Conservation (phyloP, 2,113 vertebrate species). For the Ceyx cyanopectus region DNA sequence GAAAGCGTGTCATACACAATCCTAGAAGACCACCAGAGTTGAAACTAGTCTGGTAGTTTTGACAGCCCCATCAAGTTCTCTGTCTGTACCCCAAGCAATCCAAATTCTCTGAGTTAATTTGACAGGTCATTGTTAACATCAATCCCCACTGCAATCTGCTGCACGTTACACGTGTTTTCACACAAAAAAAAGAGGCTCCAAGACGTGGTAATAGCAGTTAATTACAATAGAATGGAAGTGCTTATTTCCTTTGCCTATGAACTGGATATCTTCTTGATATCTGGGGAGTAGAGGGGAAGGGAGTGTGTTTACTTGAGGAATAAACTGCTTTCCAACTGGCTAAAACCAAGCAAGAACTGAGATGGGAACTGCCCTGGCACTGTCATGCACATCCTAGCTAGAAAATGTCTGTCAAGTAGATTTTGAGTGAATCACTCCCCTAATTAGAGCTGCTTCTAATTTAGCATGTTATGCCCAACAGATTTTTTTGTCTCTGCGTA, state of each 20-base stretch:
- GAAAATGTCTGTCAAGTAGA: neutral
- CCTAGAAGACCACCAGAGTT: conserved; percentile 69
- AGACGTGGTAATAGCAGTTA: conserved; percentile 9
- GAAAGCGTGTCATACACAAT: conserved; percentile 55
- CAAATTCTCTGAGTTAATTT: conserved; percentile 66
- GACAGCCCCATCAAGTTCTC: conserved; percentile 66
- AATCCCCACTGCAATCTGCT: conserved; percentile 57
- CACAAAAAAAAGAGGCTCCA: conserved; percentile 38
- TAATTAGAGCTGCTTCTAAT: neutral
- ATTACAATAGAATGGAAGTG: conserved; percentile 8
- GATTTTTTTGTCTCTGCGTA: neutral
- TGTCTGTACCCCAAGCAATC: conserved; percentile 56
- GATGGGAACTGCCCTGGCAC: neutral
- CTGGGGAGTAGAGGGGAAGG: neutral
- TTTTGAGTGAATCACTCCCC: neutral
- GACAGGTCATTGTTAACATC: conserved; percentile 68
- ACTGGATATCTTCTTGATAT: neutral
- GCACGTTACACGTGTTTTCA: conserved; percentile 58
- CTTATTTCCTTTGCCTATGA: neutral
- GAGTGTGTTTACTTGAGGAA: neutral
- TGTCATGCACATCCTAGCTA: neutral
- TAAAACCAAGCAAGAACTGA: neutral
- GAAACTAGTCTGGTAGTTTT: conserved; percentile 71
- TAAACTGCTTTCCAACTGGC: neutral
- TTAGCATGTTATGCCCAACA: fast-evolving